Base-by-base conservation (phyloP, 2,888 invertebrate species). In the Aporophyla nigra region DNA sequence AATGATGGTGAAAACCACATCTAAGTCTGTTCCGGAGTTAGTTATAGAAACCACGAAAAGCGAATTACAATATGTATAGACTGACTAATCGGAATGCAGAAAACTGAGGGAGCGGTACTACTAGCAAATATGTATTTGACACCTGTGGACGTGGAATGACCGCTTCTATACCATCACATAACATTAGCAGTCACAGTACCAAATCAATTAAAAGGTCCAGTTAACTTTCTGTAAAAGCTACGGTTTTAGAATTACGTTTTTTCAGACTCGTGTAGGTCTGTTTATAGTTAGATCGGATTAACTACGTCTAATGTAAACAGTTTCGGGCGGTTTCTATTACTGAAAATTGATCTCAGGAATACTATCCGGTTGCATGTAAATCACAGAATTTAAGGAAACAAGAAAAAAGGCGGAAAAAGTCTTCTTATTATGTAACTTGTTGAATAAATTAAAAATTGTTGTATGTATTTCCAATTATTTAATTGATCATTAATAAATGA, bases 71-170 rank as follows among this genome's bases (percentile, higher is more conserved):
- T 51, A 33, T 51, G 49, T 51, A 51, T 51, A 51, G 27, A 27
- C 33, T n/a, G 14, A 62, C 40, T 21, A 56, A 71, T 40, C 43
- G 19, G 46, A 70, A 16, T 67, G 56, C 46, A 70, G 24, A 53
- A 53, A 74, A 51, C 14, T 84, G 87, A 84, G 79, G 82, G 84
- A 74, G 84, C 85, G 83, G 87, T 89, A n/a, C 27, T 54, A 86
- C 87, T 84, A 92, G 91, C 93, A 93, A 93, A 90, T 91, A 92
- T 91, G 87, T 88, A 87, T 90, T 87, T 84, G 46, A 71, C 91
- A 91, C 92, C 33, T 53, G 33, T 16, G 9, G 92, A 90, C 89
- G 86, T 87, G 87, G 21, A 1, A 66, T 19, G 5, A 6, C 10
- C 5, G 33, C 10, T 33, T 10, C 21, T 5, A n/a, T 56, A 56